Percentiles rank a stretch among this genome's conserved stretches.
phyloP scores from a whole-genome alignment of 2,113 vertebrate species.

The Nothocercus julius region DNA sequence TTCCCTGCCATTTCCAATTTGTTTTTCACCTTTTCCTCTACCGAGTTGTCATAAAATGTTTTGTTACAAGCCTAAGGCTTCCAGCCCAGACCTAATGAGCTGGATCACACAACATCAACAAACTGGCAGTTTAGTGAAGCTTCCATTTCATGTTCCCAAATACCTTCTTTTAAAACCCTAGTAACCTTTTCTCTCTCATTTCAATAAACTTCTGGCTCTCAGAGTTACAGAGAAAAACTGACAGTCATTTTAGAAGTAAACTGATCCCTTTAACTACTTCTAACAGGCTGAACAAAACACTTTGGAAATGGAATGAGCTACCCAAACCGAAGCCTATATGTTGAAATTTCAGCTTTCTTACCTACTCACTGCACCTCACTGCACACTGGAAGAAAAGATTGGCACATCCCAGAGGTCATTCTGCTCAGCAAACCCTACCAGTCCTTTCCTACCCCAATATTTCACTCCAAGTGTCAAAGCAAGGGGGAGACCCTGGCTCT shows the following conservation, averaged over 20 bases:
- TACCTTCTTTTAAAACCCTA: neutral
- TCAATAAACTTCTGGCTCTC: neutral
- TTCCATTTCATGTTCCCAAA: neutral
- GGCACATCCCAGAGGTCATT: neutral
- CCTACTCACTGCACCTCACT: neutral
- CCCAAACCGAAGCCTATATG: neutral
- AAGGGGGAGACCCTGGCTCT: neutral
- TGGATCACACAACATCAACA: neutral
- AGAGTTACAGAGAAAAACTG: neutral
- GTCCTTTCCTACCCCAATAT: neutral
- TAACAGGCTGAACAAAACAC: neutral
- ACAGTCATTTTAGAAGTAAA: neutral
- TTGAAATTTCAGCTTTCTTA: neutral
- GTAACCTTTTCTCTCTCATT: neutral
- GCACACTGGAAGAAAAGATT: neutral
- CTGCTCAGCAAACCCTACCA: neutral
- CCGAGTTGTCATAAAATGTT: neutral
- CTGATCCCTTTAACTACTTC: neutral
- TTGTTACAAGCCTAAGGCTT: neutral
- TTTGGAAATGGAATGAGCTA: neutral
- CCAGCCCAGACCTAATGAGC: neutral
- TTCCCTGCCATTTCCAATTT: neutral
- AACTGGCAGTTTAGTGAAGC: neutral
- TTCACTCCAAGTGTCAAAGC: neutral
- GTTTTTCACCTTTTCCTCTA: neutral